A percentile compares a stretch with the other conserved stretches of the same genome.
Evolutionary conservation across 2,888 invertebrate species (phyloP).

Genomic region (Thera obeliscata): DNA sequence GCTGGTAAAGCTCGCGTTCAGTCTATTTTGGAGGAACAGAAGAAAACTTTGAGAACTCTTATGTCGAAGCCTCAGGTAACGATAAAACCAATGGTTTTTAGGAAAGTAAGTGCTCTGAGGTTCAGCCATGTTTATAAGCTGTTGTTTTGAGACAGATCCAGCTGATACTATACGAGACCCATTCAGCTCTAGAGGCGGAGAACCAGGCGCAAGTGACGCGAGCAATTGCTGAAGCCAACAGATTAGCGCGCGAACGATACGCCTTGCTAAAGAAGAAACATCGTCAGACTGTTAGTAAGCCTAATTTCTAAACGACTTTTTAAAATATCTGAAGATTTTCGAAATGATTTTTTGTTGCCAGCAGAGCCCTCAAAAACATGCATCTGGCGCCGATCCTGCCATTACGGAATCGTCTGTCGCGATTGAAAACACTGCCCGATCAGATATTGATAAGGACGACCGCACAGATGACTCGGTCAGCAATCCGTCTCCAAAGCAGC

Average conservation of each 20-base stretch:
- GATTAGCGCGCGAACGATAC: constrained; percentile 88
- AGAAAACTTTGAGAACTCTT: constrained; percentile 88
- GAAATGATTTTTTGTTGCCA: constrained; percentile 10
- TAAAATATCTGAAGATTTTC: not conserved
- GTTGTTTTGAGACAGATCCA: constrained; percentile 84
- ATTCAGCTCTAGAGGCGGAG: constrained; percentile 90
- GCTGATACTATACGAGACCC: constrained; percentile 91
- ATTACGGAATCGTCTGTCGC: constrained; percentile 55
- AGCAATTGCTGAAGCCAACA: constrained; percentile 88
- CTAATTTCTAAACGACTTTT: not conserved
- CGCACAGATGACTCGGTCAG: constrained; percentile 42
- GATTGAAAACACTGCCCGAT: constrained; percentile 51
- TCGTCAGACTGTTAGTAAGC: constrained; percentile 51
- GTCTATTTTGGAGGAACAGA: constrained; percentile 89
- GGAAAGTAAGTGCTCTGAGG: not conserved
- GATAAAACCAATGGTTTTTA: not conserved
- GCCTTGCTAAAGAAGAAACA: constrained; percentile 73
- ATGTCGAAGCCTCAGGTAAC: constrained; percentile 91
- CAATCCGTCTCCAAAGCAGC: constrained; percentile 46
- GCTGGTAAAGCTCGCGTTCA: constrained; percentile 86
- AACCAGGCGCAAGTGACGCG: constrained; percentile 89
- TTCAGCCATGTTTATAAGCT: not conserved
- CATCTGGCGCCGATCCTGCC: constrained; percentile 43
- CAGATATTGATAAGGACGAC: constrained; percentile 57
- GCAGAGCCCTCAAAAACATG: constrained; percentile 66